These are phyloP conservation scores for Meteorus sp. DNA, from an alignment of 1,140 invertebrate species.

Conservation along the genomic window DNA sequence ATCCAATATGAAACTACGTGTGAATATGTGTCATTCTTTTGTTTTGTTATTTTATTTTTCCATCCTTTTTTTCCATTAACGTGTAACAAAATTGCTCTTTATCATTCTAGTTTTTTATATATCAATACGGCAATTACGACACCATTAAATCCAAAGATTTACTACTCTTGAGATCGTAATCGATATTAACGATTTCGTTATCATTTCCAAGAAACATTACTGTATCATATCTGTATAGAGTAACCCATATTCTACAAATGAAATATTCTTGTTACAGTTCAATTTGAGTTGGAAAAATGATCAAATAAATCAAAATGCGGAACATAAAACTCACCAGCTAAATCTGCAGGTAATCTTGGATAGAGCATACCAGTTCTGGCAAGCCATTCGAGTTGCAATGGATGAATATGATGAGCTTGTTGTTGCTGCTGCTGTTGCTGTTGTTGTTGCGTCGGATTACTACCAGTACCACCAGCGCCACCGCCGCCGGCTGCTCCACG, in stretches of 20 bases:
- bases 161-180: constrained; percentile 37
- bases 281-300: neutral
- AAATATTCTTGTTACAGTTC: too few species aligned
- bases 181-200: constrained; percentile 27
- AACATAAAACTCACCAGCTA: constrained; percentile 60
- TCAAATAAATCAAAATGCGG: neutral
- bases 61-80: too few species aligned
- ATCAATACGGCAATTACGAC: constrained; percentile 31
- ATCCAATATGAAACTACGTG: too few species aligned
- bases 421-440: constrained; percentile 37
- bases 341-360: constrained; percentile 72
- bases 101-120: too few species aligned
- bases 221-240: too few species aligned
- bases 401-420: constrained; percentile 67
- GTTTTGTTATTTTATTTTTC: too few species aligned
- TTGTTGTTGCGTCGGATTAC: constrained; percentile 37
- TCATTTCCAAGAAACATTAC: too few species aligned
- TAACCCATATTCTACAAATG: too few species aligned
- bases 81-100: too few species aligned
- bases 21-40: too few species aligned
- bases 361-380: constrained; percentile 84
- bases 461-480: constrained; percentile 2
- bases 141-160: constrained; percentile 36
- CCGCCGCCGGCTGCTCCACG: constrained; percentile 41
- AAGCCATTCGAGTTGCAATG: constrained; percentile 82